phyloP scores from a whole-genome alignment of 2,888 invertebrate genomes.

The Lithophane semibrunnea region DNA sequence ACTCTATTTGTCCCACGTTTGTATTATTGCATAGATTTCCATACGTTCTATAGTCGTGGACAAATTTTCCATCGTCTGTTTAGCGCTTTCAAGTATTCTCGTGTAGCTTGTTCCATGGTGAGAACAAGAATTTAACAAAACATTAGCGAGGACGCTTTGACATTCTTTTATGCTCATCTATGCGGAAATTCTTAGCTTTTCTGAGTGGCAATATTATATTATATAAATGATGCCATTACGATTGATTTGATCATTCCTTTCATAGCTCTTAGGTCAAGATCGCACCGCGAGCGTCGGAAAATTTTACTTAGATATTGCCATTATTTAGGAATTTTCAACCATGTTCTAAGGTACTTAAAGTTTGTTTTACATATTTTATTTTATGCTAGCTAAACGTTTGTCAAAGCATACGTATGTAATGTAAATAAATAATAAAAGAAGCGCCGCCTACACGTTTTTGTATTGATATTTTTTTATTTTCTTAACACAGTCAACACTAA shows the following conservation, averaged over 20 bases:
- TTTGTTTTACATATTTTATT: conserved; percentile 48
- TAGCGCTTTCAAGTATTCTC: background rate
- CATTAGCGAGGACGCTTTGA: conserved; percentile 2
- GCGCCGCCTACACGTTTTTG: conserved; percentile 62
- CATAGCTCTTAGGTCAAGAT: conserved; percentile 75
- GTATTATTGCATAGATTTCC: background rate
- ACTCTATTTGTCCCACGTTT: background rate
- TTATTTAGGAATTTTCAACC: conserved; percentile 62
- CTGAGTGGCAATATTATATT: conserved; percentile 38
- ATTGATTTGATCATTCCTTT: conserved; percentile 74
- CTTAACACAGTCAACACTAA: conserved; percentile 43
- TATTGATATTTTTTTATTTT: conserved; percentile 64
- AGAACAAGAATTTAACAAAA: background rate
- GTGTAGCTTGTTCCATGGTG: background rate
- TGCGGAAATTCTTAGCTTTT: conserved; percentile 39
- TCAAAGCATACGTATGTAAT: conserved; percentile 67
- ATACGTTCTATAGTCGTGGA: background rate
- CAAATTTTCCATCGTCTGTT: background rate
- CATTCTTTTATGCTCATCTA: conserved; percentile 22
- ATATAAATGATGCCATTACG: conserved; percentile 63
- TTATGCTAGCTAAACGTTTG: conserved; percentile 61
- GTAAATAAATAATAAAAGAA: conserved; percentile 72
- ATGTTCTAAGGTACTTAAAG: conserved; percentile 55
- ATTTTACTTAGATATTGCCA: conserved; percentile 61
- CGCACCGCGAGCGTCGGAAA: conserved; percentile 68